A percentile compares a stretch with the other conserved stretches of the same genome.
phyloP scores from a whole-genome alignment of 2,888 invertebrate genomes.

The Globia sparganii region DNA sequence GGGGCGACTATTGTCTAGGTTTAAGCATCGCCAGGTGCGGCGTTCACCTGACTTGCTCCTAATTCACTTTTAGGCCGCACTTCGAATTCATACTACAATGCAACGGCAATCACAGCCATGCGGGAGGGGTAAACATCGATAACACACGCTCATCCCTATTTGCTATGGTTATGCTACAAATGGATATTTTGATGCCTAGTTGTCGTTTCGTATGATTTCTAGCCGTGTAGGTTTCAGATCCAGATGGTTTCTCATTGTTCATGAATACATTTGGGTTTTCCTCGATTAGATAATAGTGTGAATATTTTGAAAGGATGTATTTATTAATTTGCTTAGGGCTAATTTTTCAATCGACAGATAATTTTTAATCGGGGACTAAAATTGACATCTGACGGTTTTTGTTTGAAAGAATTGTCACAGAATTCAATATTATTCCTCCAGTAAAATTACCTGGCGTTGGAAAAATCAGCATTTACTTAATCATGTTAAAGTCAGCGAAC shows the following conservation, averaged over 20 bases:
- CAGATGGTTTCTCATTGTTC: slow-evolving; percentile 22
- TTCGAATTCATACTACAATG: slow-evolving; percentile 66
- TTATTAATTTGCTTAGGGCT: not conserved
- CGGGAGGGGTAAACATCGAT: slow-evolving; percentile 68
- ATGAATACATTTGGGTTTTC: not conserved
- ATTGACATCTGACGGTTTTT: too few species aligned
- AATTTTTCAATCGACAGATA: too few species aligned
- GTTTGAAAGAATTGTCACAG: too few species aligned
- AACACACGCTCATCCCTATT: slow-evolving; percentile 63
- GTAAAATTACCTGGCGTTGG: too few species aligned
- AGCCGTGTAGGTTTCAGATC: slow-evolving; percentile 13
- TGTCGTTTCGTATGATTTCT: slow-evolving; percentile 29
- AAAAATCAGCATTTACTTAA: too few species aligned
- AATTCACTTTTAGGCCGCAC: slow-evolving; percentile 77
- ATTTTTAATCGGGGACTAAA: too few species aligned
- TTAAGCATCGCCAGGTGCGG: slow-evolving; percentile 65
- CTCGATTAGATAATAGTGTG: not conserved
- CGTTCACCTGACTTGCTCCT: slow-evolving; percentile 75
- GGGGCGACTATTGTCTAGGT: slow-evolving; percentile 63
- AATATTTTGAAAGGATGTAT: not conserved
- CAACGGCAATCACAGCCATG: slow-evolving; percentile 66
- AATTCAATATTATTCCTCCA: too few species aligned
- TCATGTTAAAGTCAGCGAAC: not conserved
- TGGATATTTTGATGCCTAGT: slow-evolving; percentile 54
- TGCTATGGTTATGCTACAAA: slow-evolving; percentile 58